Base-by-base conservation (phyloP, 2,888 invertebrate genomes). In the Chymomyza amoena region DNA sequence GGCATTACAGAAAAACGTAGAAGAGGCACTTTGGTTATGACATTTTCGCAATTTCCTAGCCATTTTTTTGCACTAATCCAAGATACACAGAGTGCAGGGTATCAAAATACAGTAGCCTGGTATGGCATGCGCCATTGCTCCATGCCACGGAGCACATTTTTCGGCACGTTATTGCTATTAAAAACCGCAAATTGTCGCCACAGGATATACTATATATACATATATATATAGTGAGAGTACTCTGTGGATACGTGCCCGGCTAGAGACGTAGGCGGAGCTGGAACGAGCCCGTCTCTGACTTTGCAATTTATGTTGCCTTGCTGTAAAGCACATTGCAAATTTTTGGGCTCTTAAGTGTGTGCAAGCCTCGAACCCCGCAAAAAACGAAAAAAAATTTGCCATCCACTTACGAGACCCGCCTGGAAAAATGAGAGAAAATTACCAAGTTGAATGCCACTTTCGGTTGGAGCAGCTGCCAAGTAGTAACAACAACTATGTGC, bases 111-210 rank as follows among this genome's bases (percentile, higher is more conserved):
- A 13, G 39, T 45, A 13, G 39, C 39, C 4, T 13, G 39, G 39
- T 45, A 4, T 51, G 67, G 39, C 45, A 39, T 39, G 60, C 20
- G 16, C 56, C 69, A 68, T 65, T 32, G 32, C 32, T 32, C 64
- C 52, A 52, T 45, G 36, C 60, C 65, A 64, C 61, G 61, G 64
- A 68, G 74, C 68, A 71, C 70, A 71, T 79, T 80, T 80, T 72
- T 70, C 75, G 73, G 76, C 78, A 81, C 79, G 74, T 79, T 79
- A 80, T 78, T 81, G 78, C 75, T 80, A 81, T 80, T 78, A 81
- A 77, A 75, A 75, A 81, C 64, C 78, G 75, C 75, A 78, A 69
- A 77, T 72, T 74, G 79, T 72, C 71, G 39, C 39, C 13, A 45
- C 39, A 45, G 39, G 13, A 45, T 45, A 45, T 45, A 45, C 13